A percentile compares a stretch with the other conserved stretches of the same genome.
Conservation (phyloP, 2,888 invertebrate genomes). For the Luperina nickerlii region DNA sequence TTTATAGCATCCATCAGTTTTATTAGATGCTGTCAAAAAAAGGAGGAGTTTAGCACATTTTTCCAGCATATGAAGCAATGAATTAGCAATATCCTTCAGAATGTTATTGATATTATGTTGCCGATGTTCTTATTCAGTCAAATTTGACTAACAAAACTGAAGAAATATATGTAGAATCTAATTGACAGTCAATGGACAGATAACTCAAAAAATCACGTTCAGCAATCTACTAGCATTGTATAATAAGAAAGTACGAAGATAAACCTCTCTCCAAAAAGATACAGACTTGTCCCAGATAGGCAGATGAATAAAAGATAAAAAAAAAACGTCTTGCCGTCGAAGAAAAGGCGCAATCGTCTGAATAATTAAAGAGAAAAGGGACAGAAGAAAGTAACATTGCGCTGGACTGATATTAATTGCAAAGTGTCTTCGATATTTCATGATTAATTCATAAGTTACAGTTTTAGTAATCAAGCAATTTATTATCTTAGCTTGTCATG, state of each 20-base stretch:
- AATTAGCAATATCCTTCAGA: neutral
- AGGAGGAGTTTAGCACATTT: neutral
- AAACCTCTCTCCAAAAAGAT: slow-evolving; percentile 36
- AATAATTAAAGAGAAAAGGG: slow-evolving; percentile 60
- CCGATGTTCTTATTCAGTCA: neutral
- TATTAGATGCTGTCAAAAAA: neutral
- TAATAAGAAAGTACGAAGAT: slow-evolving; percentile 26
- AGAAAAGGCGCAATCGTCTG: slow-evolving; percentile 54
- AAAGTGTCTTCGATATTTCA: slow-evolving; percentile 18
- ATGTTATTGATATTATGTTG: neutral
- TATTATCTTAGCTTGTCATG: neutral
- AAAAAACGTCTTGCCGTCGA: slow-evolving; percentile 31
- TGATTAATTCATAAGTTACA: slow-evolving; percentile 17
- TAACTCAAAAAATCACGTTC: slow-evolving; percentile 4
- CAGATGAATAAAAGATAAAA: slow-evolving; percentile 65
- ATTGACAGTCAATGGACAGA: neutral
- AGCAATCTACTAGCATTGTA: neutral
- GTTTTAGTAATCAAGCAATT: neutral
- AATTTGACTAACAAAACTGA: neutral
- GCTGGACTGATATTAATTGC: slow-evolving; percentile 54
- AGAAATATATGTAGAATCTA: neutral
- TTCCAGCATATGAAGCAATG: neutral
- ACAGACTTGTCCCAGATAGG: slow-evolving; percentile 44
- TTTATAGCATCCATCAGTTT: neutral
- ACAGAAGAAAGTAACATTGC: slow-evolving; percentile 37